Base-by-base conservation (phyloP, 2,113 vertebrate species). In the Gadus macrocephalus region DNA sequence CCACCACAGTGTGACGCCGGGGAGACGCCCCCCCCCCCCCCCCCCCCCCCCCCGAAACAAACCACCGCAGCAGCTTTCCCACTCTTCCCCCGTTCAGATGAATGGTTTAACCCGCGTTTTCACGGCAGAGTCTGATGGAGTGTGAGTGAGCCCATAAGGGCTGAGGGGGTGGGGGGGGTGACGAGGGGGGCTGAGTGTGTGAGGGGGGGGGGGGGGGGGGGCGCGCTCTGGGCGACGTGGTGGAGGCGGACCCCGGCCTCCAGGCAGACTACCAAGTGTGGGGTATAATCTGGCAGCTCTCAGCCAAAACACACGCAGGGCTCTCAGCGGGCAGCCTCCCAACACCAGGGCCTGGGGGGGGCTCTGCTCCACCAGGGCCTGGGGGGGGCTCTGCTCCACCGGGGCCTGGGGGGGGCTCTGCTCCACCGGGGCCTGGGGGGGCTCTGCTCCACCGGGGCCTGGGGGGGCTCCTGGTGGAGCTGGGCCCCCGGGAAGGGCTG, bases 291-390 rank as follows among this genome's bases (percentile, higher is more conserved):
- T 89, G 89, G 87, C 85, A 79, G 84, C 75, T 74, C 78, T 88
- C 85, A 81, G 86, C 82, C 91, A 83, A 82, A 85, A 87, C 79
- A 66, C 81, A 89, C 83, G 83, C 84, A 85, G 88, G 85, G 86
- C 85, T 89, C 88, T 89, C 80, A 87, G 80, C 83, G 90, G 88
- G 85, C 88, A 73, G 84, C 89, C 86, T 78, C 90, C 89, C 88
- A 91, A 86, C 86, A 71, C 85, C 28, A 58, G 75, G 84, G 86
- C 86, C 84, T 86, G 79, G 71, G 78, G 85, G 89, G n/a, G n/a
- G n/a, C n/a, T n/a, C n/a, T n/a, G n/a, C n/a, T n/a, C n/a, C 86
- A 71, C 85, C 28, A 58, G 75, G 84, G 86, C 86, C 84, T 86
- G 79, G 71, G 78, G 85, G 89, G n/a, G n/a, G n/a, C n/a, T n/a